phyloP scores from a whole-genome alignment of 2,113 vertebrate genomes.

The Naja naja region DNA sequence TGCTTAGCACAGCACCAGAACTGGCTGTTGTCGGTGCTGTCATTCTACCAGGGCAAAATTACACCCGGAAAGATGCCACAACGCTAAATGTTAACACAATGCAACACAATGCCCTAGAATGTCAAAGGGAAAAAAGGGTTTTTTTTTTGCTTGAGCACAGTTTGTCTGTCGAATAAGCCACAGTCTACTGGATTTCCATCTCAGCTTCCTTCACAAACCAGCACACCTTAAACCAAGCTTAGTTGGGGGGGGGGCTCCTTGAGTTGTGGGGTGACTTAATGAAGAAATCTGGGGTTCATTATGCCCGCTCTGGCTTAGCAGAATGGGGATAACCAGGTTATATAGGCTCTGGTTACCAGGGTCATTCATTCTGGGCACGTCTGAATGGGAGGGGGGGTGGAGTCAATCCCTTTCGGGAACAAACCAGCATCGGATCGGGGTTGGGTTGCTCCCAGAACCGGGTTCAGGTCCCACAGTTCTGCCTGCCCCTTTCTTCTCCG shows the following conservation, averaged over 20 bases:
- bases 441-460: background rate
- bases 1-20: background rate
- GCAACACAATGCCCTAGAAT: background rate
- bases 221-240: background rate
- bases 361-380: background rate
- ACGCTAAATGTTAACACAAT: background rate
- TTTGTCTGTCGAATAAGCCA: background rate
- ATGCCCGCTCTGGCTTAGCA: background rate
- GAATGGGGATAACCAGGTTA: background rate
- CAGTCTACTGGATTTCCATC: rapidly evolving
- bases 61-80: background rate
- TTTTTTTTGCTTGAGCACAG: background rate
- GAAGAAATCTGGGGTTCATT: background rate
- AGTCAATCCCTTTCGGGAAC: too few relatives aligned
- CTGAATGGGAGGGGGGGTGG: background rate
- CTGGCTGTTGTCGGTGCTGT: background rate
- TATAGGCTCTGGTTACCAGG: background rate
- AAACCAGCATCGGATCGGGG: background rate
- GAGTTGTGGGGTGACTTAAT: background rate
- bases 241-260: background rate
- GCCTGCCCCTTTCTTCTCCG: too few relatives aligned
- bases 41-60: background rate
- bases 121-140: background rate
- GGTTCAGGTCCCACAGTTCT: background rate
- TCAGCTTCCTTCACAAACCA: background rate